These are phyloP conservation scores for Lutra lutra DNA, from an alignment of 2,797 vertebrate genomes.

Conservation along the genomic window DNA sequence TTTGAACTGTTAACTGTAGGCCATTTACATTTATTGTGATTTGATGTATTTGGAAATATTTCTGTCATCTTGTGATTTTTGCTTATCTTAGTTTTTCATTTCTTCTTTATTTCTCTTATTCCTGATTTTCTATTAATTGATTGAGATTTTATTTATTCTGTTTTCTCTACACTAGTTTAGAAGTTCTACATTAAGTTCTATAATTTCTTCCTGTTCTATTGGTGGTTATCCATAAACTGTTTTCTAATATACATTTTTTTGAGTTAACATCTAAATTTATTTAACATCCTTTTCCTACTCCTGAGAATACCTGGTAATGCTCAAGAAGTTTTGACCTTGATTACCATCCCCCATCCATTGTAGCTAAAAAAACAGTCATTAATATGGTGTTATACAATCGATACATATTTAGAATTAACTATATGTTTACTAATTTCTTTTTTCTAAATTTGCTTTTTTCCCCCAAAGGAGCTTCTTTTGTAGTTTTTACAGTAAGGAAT, in stretches of 20 bases:
- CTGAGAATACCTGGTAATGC: background rate
- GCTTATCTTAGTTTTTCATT: background rate
- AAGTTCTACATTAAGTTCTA: background rate
- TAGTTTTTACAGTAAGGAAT: background rate
- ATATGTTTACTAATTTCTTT: background rate
- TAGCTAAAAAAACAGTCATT: background rate
- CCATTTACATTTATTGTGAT: conserved; percentile 11
- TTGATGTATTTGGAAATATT: background rate
- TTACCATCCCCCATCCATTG: background rate
- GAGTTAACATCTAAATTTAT: background rate
- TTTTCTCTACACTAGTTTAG: background rate
- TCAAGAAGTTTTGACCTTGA: background rate
- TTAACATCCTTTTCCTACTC: background rate
- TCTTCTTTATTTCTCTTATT: background rate
- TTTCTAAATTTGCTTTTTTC: background rate
- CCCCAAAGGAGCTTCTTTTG: background rate
- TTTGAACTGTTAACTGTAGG: background rate
- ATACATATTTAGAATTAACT: background rate
- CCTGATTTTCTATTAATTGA: background rate
- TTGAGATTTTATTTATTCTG: background rate
- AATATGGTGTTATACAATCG: background rate
- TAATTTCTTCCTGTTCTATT: background rate
- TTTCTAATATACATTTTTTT: background rate
- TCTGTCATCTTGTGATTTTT: background rate
- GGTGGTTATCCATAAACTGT: background rate